Base-by-base conservation (phyloP, 2,113 vertebrate species). In the Petromus typicus region DNA sequence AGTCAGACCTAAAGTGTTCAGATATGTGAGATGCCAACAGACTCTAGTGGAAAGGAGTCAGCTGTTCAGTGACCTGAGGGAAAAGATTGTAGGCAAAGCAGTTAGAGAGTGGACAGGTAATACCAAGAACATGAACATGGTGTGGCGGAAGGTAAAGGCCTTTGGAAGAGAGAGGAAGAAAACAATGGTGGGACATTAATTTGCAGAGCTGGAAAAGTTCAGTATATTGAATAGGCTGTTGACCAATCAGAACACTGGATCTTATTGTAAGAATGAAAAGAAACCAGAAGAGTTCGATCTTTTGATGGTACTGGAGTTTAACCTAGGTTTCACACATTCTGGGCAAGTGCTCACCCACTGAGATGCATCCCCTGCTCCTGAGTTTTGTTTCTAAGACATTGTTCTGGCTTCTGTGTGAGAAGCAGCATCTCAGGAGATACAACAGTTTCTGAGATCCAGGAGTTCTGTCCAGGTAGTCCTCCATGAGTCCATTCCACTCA, bases 161-260 rank as follows among this genome's bases (percentile, higher is more conserved):
- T 9, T 25, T 43, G 7, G 37, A 57, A 3, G 45, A 45, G 2
- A 5, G 4, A 64, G 10, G 22, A 4, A 2, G 14, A 12, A 51
- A 73, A 22, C 3, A 27, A 2, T 2, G 12, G 6, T 4, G 25
- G n/a, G 59, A 17, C 2, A 3, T 2, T 32, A 57, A 37, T 27
- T 27, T 75, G 27, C 57, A 43, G 32, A 59, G 9, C 27, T 57
- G 7, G 32, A 11, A 48, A 48, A 45, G 17, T 54, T 30, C 51
- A 69, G 20, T 13, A 56, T 18, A 27, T 13, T 22, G 7, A 37
- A 59, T 16, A 4, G 5, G 54, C 78, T 45, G 22, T 14, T 80
- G 61, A 25, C 0, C 40, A 85, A 66, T 51, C 45, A 73, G 32
- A 78, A 61, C 16, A 14, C 1, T 16, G 16, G 23, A 34, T 51